A percentile compares a stretch with the other conserved stretches of the same genome.
phyloP scores from a whole-genome alignment of 2,113 vertebrate species.

The Aspidoscelis tigris region DNA sequence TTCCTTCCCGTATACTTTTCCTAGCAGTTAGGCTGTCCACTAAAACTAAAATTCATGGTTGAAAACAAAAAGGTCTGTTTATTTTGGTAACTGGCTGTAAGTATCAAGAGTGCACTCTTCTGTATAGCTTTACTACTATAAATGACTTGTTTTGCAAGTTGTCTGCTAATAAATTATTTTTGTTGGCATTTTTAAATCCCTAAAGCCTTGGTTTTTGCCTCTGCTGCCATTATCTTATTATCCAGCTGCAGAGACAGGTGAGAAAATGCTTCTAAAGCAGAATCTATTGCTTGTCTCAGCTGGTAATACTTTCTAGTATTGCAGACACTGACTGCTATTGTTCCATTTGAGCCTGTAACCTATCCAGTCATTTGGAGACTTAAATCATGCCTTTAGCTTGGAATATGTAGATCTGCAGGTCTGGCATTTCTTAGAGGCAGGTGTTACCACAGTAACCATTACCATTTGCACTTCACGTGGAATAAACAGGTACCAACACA shows the following conservation, averaged over 20 bases:
- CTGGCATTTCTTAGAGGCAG: neutral
- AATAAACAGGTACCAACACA: slow-evolving; percentile 21
- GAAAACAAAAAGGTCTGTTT: neutral
- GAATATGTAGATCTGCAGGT: neutral
- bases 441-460: neutral
- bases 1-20: neutral
- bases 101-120: neutral
- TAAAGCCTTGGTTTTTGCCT: neutral
- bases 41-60: neutral
- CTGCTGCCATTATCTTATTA: slow-evolving; percentile 23
- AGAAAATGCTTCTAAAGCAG: slow-evolving; percentile 22
- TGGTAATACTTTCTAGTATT: neutral
- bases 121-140: slow-evolving; percentile 27
- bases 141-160: slow-evolving; percentile 12
- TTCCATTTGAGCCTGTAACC: neutral
- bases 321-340: slow-evolving; percentile 3
- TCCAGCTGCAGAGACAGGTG: slow-evolving; percentile 17
- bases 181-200: neutral
- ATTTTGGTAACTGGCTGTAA: neutral
- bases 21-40: neutral
- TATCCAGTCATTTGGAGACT: slow-evolving; percentile 1
- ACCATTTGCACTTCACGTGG: slow-evolving; percentile 3
- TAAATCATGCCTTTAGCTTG: slow-evolving; percentile 18
- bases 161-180: slow-evolving; percentile 6
- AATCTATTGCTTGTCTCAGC: slow-evolving; percentile 32